phyloP scores from a whole-genome alignment of 2,797 vertebrate species.

The Pseudochromis fuscus region DNA sequence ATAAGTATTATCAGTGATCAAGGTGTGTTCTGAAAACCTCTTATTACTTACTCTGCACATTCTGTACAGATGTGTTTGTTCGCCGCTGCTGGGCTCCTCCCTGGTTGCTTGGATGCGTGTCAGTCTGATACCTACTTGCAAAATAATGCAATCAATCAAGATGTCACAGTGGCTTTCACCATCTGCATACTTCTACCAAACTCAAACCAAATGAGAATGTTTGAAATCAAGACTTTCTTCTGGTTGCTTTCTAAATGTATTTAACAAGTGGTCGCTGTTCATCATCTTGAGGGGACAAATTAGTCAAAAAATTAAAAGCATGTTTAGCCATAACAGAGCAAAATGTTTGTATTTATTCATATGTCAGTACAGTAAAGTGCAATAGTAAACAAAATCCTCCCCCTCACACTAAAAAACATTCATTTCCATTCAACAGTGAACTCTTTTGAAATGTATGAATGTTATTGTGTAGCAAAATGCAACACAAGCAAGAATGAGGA shows the following conservation, averaged over 20 bases:
- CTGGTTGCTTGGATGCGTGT: background rate
- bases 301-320: background rate
- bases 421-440: too few species aligned
- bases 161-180: background rate
- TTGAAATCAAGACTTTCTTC: background rate
- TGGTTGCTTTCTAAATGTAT: background rate
- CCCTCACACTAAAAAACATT: too few species aligned
- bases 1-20: background rate
- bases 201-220: background rate
- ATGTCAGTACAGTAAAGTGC: too few species aligned
- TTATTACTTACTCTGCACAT: background rate
- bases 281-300: background rate
- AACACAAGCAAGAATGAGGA: too few species aligned
- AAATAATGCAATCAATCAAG: background rate
- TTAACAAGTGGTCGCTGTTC: background rate
- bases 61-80: slow-evolving; percentile 1
- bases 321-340: too few species aligned
- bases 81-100: background rate
- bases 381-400: too few species aligned
- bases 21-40: background rate
- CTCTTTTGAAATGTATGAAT: too few species aligned
- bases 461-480: too few species aligned
- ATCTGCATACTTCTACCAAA: background rate
- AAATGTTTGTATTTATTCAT: too few species aligned
- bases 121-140: background rate